Base-by-base conservation (phyloP, 2,113 vertebrate species). In the Ictalurus punctatus region DNA sequence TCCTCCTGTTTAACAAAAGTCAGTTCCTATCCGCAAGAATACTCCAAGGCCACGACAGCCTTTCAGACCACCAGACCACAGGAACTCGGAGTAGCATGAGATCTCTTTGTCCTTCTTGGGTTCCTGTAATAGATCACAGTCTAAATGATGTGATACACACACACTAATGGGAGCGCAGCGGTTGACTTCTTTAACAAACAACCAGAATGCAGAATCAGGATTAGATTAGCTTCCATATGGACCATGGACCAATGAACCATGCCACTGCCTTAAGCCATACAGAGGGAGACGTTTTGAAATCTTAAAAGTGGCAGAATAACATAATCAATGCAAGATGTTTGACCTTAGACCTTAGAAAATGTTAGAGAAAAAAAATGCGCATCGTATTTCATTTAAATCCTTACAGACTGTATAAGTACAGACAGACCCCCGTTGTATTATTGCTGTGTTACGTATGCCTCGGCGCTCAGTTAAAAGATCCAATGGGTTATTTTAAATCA, bases 1-100 rank as follows among this genome's bases (percentile, higher is more conserved):
- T 85, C 90, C 86, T 90, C 67, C 40, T 84, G 54, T 86, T 92
- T 65, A 79, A 89, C 73, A 30, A 89, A 90, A 86, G 87, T 87
- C 63, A 67, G 86, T 71, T 88, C 34, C 85, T 78, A 61, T 34
- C 63, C 78, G 85, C 34, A 71, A 37, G 63, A 87, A 84, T 71
- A 8, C 27, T 89, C 80, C 90, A 91, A 91, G 90, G 86, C 88
- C 63, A 59, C 74, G 65, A 30, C 81, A 89, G 52, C 76, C 44
- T 81, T 71, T 40, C n/a, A 67, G 69, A 59, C 40, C 83, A 91
- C 92, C 63, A 87, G 88, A 81, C 21, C 86, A 54, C 14, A 59
- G 54, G 92, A 80, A 37, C 30, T 40, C 12, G 12, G 58, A 61
- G 81, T 25, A 83, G 81, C 81, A 40, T 63, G 34, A 83, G 56